phyloP scores from a whole-genome alignment of 2,888 invertebrate genomes.

The Trisateles emortualis region DNA sequence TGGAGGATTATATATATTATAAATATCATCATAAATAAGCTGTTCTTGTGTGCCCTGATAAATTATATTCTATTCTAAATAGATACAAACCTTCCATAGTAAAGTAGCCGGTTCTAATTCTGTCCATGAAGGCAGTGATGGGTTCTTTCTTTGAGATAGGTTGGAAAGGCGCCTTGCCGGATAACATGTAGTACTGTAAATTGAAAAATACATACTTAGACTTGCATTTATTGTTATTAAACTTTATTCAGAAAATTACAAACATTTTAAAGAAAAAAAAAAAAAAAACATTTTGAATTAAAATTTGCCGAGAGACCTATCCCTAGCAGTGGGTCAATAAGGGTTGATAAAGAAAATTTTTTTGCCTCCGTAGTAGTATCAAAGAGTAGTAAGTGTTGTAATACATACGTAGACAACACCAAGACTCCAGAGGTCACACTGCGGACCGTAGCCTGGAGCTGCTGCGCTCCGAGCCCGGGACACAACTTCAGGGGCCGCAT shows the following conservation, averaged over 20 bases:
- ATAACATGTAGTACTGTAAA: slow-evolving; percentile 91
- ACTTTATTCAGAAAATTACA: too few species aligned
- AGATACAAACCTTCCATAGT: slow-evolving; percentile 88
- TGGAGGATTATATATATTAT: too few species aligned
- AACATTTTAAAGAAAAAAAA: too few species aligned
- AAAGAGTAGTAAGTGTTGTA: not conserved
- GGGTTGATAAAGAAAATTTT: too few species aligned
- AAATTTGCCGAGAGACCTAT: too few species aligned
- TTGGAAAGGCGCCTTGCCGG: slow-evolving; percentile 96
- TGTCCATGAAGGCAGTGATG: slow-evolving; percentile 91
- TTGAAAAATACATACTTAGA: not conserved
- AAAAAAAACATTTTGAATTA: too few species aligned
- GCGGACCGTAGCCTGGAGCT: slow-evolving; percentile 92
- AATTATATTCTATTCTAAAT: not conserved
- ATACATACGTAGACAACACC: slow-evolving; percentile 94
- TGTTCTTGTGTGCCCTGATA: too few species aligned
- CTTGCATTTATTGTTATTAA: too few species aligned
- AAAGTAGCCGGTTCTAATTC: slow-evolving; percentile 93
- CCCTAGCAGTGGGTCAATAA: too few species aligned
- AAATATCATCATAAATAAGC: too few species aligned
- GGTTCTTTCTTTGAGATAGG: slow-evolving; percentile 90
- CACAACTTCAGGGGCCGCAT: slow-evolving; percentile 98
- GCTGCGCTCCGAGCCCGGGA: slow-evolving; percentile 71
- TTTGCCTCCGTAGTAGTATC: not conserved
- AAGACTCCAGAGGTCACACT: slow-evolving; percentile 98